Evolutionary conservation across 2,797 vertebrate genomes (phyloP).

Genomic region (Spinibarbus caldwelli): DNA sequence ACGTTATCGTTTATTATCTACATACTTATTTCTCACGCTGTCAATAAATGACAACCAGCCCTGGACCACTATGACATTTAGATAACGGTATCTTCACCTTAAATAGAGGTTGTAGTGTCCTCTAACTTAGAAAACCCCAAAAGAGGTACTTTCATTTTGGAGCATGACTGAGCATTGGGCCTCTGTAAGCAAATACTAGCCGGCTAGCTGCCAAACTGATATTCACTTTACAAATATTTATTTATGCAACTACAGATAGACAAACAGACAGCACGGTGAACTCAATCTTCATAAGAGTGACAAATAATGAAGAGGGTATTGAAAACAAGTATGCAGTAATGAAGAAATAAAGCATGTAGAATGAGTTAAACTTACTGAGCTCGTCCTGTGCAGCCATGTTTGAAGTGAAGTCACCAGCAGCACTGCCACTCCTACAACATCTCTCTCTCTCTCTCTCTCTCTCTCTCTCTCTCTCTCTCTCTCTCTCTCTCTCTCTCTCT

Average conservation of each 20-base stretch:
- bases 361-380: conserved; percentile 89
- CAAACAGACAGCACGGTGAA: background rate
- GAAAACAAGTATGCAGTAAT: background rate
- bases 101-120: background rate
- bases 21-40: background rate
- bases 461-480: conserved; percentile 30
- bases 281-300: background rate
- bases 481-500: conserved; percentile 32
- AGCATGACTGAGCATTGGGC: conserved; percentile 84
- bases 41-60: background rate
- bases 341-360: conserved; percentile 1
- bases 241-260: background rate
- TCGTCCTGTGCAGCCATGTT: conserved; percentile 95
- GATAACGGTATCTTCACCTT: background rate
- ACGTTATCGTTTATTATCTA: conserved; percentile 21
- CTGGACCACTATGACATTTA: background rate
- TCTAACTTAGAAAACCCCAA: background rate
- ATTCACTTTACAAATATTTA: conserved; percentile 4
- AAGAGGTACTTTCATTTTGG: conserved; percentile 68
- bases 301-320: background rate
- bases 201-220: conserved; percentile 58
- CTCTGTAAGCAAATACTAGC: conserved; percentile 67
- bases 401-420: conserved; percentile 63
- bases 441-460: conserved; percentile 1
- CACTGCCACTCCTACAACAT: conserved; percentile 42